These are phyloP conservation scores for Flabesymbios commensalis DNA, from an alignment of 2,888 invertebrate genomes.

Conservation along the genomic window DNA sequence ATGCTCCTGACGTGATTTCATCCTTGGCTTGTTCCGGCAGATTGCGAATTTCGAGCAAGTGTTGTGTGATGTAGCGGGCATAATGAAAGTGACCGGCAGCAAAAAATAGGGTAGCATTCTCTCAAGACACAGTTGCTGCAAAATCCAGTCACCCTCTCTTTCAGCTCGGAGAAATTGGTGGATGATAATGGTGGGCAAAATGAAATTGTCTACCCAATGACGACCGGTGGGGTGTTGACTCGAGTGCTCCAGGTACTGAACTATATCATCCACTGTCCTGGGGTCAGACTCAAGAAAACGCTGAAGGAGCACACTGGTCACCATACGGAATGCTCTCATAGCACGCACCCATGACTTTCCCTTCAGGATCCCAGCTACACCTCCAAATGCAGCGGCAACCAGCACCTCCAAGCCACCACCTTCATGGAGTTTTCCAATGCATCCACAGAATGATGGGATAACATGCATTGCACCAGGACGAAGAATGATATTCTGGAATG, in stretches of 20 bases:
- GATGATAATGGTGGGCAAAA: not conserved
- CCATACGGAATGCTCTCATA: slow-evolving; percentile 16
- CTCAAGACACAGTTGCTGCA: slow-evolving; percentile 8
- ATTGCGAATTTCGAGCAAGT: slow-evolving; percentile 1
- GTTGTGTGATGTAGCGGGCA: slow-evolving; percentile 5
- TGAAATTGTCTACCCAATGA: not conserved
- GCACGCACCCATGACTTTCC: slow-evolving; percentile 18
- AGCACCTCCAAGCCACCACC: slow-evolving; percentile 13
- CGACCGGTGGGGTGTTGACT: slow-evolving; percentile 1
- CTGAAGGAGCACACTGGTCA: slow-evolving; percentile 3
- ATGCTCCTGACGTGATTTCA: slow-evolving; percentile 6
- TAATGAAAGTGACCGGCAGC: slow-evolving; percentile 7
- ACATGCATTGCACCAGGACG: slow-evolving; percentile 10
- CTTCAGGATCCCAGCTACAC: slow-evolving; percentile 12
- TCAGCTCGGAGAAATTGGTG: slow-evolving; percentile 9
- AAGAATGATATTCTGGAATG: slow-evolving; percentile 8
- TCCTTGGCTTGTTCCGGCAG: not conserved
- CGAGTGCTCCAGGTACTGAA: slow-evolving; percentile 5
- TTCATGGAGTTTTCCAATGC: slow-evolving; percentile 17
- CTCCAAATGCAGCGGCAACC: slow-evolving; percentile 9
- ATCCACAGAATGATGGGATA: slow-evolving; percentile 12
- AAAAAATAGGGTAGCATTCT: slow-evolving; percentile 15
- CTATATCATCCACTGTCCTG: not conserved
- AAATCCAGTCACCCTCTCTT: slow-evolving; percentile 17
- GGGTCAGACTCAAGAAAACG: not conserved